These are phyloP conservation scores for Teleiodes luculella DNA, from an alignment of 2,888 invertebrate genomes.

Conservation along the genomic window DNA sequence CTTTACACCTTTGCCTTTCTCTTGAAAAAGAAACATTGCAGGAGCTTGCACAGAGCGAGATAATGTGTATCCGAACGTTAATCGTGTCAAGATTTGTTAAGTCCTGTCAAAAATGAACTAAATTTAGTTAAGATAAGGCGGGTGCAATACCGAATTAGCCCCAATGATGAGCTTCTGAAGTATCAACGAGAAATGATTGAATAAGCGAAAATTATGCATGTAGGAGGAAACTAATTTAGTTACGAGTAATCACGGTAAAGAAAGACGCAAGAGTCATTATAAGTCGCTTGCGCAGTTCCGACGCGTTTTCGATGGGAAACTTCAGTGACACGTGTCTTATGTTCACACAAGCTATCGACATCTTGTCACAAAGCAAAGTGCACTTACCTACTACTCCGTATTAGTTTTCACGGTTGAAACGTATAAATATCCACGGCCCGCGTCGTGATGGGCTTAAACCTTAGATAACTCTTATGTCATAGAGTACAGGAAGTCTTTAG, in stretches of 20 bases:
- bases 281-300: constrained; percentile 15
- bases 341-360: constrained; percentile 5
- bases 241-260: constrained; percentile 20
- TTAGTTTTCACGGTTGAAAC: neutral
- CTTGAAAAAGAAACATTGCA: no score
- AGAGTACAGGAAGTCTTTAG: constrained; percentile 1
- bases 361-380: neutral
- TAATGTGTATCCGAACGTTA: no score
- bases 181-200: constrained; percentile 12
- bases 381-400: neutral
- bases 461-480: constrained; percentile 2
- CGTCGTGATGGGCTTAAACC: neutral
- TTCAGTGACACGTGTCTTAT: constrained; percentile 5
- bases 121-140: no score
- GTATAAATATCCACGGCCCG: neutral
- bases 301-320: constrained; percentile 20
- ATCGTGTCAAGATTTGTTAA: no score
- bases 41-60: no score
- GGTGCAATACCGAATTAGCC: no score
- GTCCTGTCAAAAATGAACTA: no score
- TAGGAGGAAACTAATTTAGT: constrained; percentile 25
- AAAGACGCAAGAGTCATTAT: constrained; percentile 20
- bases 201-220: constrained; percentile 21
- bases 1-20: no score
- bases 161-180: neutral